These are phyloP conservation scores for Emmelina monodactyla DNA, from an alignment of 2,888 invertebrate species.

Conservation along the genomic window DNA sequence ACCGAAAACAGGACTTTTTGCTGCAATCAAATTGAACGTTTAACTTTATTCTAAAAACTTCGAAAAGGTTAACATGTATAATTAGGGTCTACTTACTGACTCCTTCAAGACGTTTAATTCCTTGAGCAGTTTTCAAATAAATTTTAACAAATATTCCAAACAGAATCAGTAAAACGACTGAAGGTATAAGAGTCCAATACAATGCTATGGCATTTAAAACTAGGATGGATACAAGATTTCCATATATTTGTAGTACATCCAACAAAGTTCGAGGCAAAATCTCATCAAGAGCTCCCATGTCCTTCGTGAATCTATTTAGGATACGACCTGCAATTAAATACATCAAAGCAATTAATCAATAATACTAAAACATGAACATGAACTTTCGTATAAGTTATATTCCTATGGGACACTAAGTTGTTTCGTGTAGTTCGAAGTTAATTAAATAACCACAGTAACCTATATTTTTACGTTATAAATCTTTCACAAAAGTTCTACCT, in stretches of 20 bases:
- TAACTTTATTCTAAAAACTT: background rate
- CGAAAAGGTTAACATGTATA: background rate
- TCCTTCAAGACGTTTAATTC: slow-evolving; percentile 76
- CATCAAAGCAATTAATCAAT: background rate
- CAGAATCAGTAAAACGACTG: slow-evolving; percentile 42
- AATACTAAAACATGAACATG: background rate
- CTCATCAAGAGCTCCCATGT: slow-evolving; percentile 84
- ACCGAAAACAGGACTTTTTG: slow-evolving; percentile 81
- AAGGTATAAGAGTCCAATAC: slow-evolving; percentile 50
- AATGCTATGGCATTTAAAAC: slow-evolving; percentile 47
- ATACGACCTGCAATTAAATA: slow-evolving; percentile 66
- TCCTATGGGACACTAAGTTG: no score
- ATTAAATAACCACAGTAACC: no score
- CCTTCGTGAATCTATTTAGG: slow-evolving; percentile 82
- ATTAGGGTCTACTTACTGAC: slow-evolving; percentile 71
- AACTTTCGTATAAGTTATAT: no score
- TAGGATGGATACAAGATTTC: slow-evolving; percentile 62
- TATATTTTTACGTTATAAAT: background rate
- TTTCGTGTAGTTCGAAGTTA: no score
- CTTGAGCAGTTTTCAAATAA: slow-evolving; percentile 77
- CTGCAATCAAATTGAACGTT: slow-evolving; percentile 47
- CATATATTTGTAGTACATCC: slow-evolving; percentile 69
- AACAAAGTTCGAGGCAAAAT: slow-evolving; percentile 73
- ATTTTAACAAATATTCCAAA: slow-evolving; percentile 71
- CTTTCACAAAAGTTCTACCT: slow-evolving; percentile 2